Percentiles rank a stretch among this genome's conserved stretches.
phyloP scores from a whole-genome alignment of 2,113 vertebrate genomes.

The Lathamus discolor region DNA sequence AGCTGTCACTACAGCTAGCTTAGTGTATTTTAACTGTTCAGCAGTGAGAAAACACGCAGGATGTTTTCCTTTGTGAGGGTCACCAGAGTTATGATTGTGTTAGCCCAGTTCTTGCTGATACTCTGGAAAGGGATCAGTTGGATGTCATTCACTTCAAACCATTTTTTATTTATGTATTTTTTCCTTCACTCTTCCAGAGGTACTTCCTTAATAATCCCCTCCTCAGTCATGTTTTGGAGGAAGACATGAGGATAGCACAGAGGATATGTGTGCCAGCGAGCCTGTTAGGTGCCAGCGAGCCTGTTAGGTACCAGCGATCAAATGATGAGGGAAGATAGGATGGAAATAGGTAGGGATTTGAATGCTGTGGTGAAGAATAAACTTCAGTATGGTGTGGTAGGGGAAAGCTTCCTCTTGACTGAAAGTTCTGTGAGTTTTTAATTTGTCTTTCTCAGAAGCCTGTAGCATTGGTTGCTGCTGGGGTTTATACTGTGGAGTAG shows the following conservation, averaged over 20 bases:
- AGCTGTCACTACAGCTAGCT: neutral
- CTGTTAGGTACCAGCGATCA: neutral
- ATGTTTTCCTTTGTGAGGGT: neutral
- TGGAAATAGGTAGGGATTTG: neutral
- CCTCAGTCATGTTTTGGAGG: neutral
- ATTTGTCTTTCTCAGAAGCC: neutral
- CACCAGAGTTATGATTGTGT: neutral
- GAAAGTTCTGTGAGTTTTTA: neutral
- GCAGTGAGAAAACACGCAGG: neutral
- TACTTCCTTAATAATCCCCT: neutral
- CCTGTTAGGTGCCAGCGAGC: too few species aligned
- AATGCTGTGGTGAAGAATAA: neutral
- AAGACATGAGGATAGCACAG: neutral
- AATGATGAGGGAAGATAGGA: neutral
- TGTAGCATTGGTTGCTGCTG: neutral
- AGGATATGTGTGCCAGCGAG: neutral
- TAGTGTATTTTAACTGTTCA: neutral
- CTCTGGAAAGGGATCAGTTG: neutral
- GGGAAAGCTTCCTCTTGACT: neutral
- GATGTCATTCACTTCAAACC: neutral
- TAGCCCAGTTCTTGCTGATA: neutral
- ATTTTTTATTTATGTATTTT: neutral
- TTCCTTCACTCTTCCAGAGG: neutral
- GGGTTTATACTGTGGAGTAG: neutral
- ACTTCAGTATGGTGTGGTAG: rapidly evolving